phyloP scores from a whole-genome alignment of 2,113 vertebrate genomes.

The Australoheros scitulus region DNA sequence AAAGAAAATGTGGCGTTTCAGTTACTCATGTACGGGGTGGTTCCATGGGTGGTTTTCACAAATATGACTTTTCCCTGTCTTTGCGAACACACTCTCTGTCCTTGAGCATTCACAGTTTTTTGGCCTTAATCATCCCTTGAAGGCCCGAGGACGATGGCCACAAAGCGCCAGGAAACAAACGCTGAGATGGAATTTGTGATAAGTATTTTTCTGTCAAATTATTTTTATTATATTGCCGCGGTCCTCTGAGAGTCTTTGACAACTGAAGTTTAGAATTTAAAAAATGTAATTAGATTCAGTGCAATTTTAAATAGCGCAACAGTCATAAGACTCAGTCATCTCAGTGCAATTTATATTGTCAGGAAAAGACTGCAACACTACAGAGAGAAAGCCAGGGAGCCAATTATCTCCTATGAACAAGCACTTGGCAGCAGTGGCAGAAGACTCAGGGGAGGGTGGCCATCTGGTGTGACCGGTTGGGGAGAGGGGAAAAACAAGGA shows the following conservation, averaged over 20 bases:
- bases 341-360: not conserved
- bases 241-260: not conserved
- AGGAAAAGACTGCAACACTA: not conserved
- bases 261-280: not conserved
- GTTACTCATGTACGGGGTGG: too few species aligned
- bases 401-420: not conserved
- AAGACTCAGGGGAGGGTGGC: not conserved
- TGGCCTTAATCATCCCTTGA: not conserved
- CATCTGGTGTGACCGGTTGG: not conserved
- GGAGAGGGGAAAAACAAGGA: not conserved
- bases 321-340: not conserved
- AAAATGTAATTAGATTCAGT: not conserved
- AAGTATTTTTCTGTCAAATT: not conserved
- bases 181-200: not conserved
- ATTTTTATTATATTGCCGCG: not conserved
- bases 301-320: not conserved
- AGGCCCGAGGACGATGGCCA: not conserved
- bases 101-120: not conserved
- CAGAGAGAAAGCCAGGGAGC: slow-evolving; percentile 1
- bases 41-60: too few species aligned
- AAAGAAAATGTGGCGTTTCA: not conserved
- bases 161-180: not conserved
- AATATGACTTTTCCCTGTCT: not conserved
- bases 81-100: not conserved
- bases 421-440: not conserved